A percentile compares a stretch with the other conserved stretches of the same genome.
Evolutionary conservation across 2,888 invertebrate genomes (phyloP).

Genomic region (Lasioglossum vierecki): DNA sequence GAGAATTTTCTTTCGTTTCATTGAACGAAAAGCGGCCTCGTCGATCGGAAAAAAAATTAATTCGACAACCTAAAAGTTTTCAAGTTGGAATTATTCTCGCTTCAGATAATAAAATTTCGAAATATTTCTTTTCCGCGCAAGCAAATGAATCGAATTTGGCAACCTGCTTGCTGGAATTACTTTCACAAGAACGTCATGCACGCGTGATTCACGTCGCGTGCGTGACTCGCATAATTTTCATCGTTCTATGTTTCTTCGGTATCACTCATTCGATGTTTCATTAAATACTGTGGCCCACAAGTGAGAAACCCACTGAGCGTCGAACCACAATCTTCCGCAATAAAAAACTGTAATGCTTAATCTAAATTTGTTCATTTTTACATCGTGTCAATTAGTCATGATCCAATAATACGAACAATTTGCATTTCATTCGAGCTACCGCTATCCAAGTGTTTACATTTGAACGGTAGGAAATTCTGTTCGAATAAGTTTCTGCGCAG

Average conservation of each 20-base stretch:
- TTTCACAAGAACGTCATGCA: slow-evolving; percentile 68
- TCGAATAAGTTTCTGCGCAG: not conserved
- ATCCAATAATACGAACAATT: not conserved
- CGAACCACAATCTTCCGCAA: no score
- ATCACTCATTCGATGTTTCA: not conserved
- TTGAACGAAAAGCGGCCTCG: not conserved
- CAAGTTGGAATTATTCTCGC: not conserved
- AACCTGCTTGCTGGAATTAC: slow-evolving; percentile 54
- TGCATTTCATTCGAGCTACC: not conserved
- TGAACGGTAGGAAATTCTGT: not conserved
- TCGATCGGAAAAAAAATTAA: not conserved
- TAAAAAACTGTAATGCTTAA: no score
- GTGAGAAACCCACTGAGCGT: not conserved
- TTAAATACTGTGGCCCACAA: not conserved
- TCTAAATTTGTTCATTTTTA: no score
- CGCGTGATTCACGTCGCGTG: slow-evolving; percentile 53
- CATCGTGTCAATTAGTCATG: no score
- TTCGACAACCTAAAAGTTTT: not conserved
- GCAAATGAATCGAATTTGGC: slow-evolving; percentile 64
- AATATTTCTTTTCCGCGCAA: slow-evolving; percentile 43
- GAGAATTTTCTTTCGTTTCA: not conserved
- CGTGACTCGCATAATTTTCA: slow-evolving; percentile 62
- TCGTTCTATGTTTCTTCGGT: slow-evolving; percentile 23
- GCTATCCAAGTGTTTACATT: not conserved
- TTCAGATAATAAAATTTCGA: slow-evolving; percentile 47